Evolutionary conservation across 2,113 vertebrate genomes (phyloP), one percentile per base, ranked within the genome.

Genomic region (Corvus cornix): DNA sequence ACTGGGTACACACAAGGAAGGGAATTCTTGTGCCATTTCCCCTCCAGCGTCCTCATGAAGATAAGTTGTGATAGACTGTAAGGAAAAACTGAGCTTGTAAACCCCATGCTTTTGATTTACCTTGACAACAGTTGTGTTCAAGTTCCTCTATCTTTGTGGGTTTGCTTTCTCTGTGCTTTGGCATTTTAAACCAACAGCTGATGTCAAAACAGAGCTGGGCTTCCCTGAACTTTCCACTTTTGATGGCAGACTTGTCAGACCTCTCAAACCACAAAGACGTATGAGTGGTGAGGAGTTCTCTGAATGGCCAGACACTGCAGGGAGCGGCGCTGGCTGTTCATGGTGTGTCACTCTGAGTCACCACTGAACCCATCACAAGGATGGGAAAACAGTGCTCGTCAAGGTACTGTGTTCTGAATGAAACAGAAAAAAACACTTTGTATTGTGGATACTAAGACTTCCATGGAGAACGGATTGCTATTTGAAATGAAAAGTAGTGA

Each of bases 271-370:
- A 93, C 92, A 75, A 52, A 80, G 86, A 91, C 0, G 3, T 75
- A 16, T 10, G 83, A 31, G 53, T 63, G 85, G 64, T 72, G 66
- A 93, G 49, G 85, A 92, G 68, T 72, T 72, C 93, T 76, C 21
- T 30, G 37, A 72, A 56, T 2, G 37, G 72, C 18, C 72, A 90
- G 92, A 78, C 72, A 23, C 20, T 20, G 60, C 0, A 1, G 79
- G 87, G 84, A 94, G 46, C 3, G 2, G 43, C 0, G 1, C 76
- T 90, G 93, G 93, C 75, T 88, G 49, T n/a, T 88, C 5, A 0
- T 7, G 27, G 5, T 23, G 68, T 56, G 88, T 96, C 96, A 92
- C 76, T 60, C 79, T 97, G 96, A 94, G 82, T 96, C 92, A 95
- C 52, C 1, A 11, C 82, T 78, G 64, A 93, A 64, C 52, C 55